Evolutionary conservation across 2,797 vertebrate genomes (phyloP).

Genomic region (Nyctalus aviator): DNA sequence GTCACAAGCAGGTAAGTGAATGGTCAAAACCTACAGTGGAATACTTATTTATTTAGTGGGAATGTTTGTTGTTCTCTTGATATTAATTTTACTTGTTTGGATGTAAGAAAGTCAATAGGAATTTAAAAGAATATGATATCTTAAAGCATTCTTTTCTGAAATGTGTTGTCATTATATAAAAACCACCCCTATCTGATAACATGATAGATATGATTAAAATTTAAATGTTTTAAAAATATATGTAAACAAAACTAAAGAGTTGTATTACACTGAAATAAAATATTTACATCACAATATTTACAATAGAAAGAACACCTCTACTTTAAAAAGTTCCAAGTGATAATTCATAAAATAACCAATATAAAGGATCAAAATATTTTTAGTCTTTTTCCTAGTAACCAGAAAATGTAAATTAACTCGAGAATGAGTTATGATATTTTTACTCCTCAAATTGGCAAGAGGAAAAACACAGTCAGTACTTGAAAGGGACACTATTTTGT

Average conservation of each 20-base stretch:
- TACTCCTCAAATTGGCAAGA: constrained; percentile 30
- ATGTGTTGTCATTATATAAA: constrained; percentile 1
- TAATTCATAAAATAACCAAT: constrained; percentile 39
- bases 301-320: constrained; percentile 7
- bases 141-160: constrained; percentile 57
- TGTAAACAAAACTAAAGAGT: constrained; percentile 2
- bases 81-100: constrained; percentile 44
- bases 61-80: constrained; percentile 34
- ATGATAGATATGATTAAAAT: constrained; percentile 1
- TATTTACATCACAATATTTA: neutral
- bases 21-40: neutral
- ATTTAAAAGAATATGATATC: constrained; percentile 6
- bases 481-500: neutral
- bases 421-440: constrained; percentile 24
- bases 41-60: neutral
- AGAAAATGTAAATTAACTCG: constrained; percentile 42
- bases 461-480: neutral
- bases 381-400: constrained; percentile 17
- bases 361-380: neutral
- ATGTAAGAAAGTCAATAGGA: constrained; percentile 24
- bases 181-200: neutral
- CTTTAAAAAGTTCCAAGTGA: neutral
- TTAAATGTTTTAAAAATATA: constrained; percentile 18
- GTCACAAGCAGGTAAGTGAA: constrained; percentile 96
- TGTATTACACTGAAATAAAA: neutral